phyloP scores from a whole-genome alignment of 2,797 vertebrate genomes.

The Chaetophractus vellerosus region DNA sequence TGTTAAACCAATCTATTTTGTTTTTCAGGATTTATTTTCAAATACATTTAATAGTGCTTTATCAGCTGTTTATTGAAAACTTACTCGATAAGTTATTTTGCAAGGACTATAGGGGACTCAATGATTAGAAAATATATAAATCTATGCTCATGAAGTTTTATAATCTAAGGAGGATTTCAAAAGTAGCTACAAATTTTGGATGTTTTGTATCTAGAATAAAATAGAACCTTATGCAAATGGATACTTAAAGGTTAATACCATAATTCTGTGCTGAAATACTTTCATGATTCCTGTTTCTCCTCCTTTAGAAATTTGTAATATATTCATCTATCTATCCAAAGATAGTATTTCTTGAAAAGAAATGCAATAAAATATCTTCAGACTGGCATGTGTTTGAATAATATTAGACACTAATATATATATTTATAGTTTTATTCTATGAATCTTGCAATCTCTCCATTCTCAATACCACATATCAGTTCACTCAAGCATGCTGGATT shows the following conservation, averaged over 20 bases:
- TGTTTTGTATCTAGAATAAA: conserved; percentile 1
- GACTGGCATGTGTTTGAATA: background rate
- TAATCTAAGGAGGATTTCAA: background rate
- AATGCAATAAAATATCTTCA: background rate
- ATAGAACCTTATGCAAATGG: background rate
- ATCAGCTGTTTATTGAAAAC: background rate
- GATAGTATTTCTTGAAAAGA: background rate
- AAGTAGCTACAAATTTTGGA: background rate
- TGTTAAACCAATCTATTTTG: background rate
- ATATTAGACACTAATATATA: background rate
- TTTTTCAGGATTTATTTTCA: background rate
- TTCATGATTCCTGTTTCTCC: background rate
- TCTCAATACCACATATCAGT: background rate
- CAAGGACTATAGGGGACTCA: background rate
- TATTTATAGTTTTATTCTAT: background rate
- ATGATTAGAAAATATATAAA: background rate
- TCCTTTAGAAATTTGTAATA: background rate
- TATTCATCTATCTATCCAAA: background rate
- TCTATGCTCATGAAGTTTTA: background rate
- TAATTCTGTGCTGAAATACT: background rate
- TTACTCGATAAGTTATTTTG: background rate
- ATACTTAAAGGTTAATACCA: background rate
- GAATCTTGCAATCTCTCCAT: background rate
- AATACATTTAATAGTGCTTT: background rate
- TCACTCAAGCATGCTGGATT: background rate